Conservation (phyloP, 2,888 invertebrate species). For the Callinectes sapidus region DNA sequence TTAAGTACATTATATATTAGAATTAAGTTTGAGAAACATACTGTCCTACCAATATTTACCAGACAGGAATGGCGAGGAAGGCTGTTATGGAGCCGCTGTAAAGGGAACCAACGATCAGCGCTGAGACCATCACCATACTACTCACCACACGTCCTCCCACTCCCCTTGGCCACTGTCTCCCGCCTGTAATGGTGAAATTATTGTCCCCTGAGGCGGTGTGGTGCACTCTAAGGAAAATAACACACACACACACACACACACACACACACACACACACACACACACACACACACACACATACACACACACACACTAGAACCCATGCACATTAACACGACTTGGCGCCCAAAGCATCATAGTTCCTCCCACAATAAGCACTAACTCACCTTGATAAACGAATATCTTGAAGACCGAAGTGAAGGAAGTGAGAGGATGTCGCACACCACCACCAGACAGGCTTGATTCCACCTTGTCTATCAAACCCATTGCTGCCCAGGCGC, state of each 20-base stretch:
- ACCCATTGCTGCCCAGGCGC: neutral
- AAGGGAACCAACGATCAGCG: conserved; percentile 38
- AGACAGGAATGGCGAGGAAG: conserved; percentile 56
- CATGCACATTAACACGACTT: too few species aligned
- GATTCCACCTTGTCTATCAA: neutral
- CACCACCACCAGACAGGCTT: neutral
- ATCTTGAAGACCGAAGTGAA: conserved; percentile 47
- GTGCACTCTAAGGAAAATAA: too few species aligned
- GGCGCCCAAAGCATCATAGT: neutral
- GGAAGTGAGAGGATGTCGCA: neutral
- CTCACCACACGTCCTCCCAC: conserved; percentile 30
- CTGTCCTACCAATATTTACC: conserved; percentile 6
- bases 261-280: neutral
- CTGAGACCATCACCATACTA: conserved; percentile 18
- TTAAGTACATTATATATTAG: too few species aligned
- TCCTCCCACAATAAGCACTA: neutral
- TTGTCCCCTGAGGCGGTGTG: too few species aligned
- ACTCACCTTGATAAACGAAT: conserved; percentile 51
- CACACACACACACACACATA: too few species aligned
- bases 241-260: too few species aligned
- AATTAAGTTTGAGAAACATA: neutral
- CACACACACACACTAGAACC: neutral
- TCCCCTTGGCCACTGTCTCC: neutral
- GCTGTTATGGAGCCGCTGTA: conserved; percentile 58
- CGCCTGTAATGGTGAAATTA: neutral